Base-by-base conservation (phyloP, 2,888 invertebrate genomes). In the Ethmia dodecea region DNA sequence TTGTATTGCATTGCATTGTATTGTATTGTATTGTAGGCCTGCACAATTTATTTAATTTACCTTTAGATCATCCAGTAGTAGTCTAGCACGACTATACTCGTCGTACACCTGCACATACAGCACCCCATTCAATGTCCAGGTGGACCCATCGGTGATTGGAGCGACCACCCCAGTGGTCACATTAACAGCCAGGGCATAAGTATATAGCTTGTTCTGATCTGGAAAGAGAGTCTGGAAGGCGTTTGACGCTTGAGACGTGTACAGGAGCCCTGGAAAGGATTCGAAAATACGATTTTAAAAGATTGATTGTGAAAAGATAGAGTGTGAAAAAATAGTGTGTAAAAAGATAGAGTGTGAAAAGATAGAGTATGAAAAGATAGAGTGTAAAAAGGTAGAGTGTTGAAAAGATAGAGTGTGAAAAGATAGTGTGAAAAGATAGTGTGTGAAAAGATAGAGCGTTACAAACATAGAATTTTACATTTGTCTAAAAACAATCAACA, bases 51-150 rank as follows among this genome's bases (percentile, higher is more conserved):
- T 15, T 18, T 18, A 14, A 28, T 47, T 40, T 41, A 83, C 84
- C 71, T 75, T 68, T 3, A 74, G 37, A 5, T 70, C 61, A 9
- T 71, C 68, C 36, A 86, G 27, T 3, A 53, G 51, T 3, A 73
- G 47, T 1, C 81, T 48, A 0, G 70, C 72, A 28, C 55, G 68
- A 0, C 70, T 73, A 10, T 52, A 73, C 38, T 76, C 81, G 28
- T 79, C 76, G 9, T 67, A 71, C 0, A 68, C 67, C 1, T 70
- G 64, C 0, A 74, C 55, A 1, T 49, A 37, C 0, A 86, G 37
- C 5, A 62, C 55, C 0, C 73, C 83, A 1, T 72, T 73, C 20
- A 86, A 28, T 0, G 68, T 61, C 83, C 84, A 83, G 9, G 61
- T 62, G 0, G 77, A 74, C 15, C 55, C 55, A 11, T 59, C 63